These are phyloP conservation scores for Furcula furcula DNA, from an alignment of 2,888 invertebrate species.

Conservation along the genomic window DNA sequence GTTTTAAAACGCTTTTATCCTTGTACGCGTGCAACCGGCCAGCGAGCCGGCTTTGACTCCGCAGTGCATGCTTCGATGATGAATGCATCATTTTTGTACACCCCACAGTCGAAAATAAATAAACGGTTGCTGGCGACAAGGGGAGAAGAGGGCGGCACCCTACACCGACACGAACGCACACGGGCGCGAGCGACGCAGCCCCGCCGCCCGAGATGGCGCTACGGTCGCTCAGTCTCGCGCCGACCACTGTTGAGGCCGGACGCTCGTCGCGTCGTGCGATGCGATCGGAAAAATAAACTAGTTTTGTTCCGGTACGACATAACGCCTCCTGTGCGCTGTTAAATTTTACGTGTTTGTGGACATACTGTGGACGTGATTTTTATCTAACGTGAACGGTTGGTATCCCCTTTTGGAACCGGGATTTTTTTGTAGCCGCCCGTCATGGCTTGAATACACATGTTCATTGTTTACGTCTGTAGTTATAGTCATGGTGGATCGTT, in stretches of 20 bases:
- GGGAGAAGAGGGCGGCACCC: constrained; percentile 46
- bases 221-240: constrained; percentile 79
- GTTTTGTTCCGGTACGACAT: constrained; percentile 72
- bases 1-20: constrained; percentile 46
- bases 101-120: constrained; percentile 71
- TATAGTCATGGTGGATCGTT: constrained; percentile 63
- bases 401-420: constrained; percentile 44
- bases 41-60: constrained; percentile 23
- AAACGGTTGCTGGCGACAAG: constrained; percentile 44
- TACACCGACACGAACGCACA: constrained; percentile 48
- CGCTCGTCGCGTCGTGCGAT: constrained; percentile 61
- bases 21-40: constrained; percentile 34
- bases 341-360: constrained; percentile 67
- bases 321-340: constrained; percentile 60
- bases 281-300: constrained; percentile 75
- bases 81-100: constrained; percentile 40
- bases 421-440: constrained; percentile 38
- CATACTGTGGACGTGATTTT: constrained; percentile 65
- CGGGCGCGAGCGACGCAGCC: constrained; percentile 48
- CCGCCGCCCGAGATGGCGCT: constrained; percentile 70
- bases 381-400: constrained; percentile 69
- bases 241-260: constrained; percentile 62
- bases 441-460: constrained; percentile 55
- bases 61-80: constrained; percentile 24
- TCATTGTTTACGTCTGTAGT: constrained; percentile 69